These are phyloP conservation scores for Balearica regulorum DNA, from an alignment of 2,797 vertebrate species.

Conservation along the genomic window DNA sequence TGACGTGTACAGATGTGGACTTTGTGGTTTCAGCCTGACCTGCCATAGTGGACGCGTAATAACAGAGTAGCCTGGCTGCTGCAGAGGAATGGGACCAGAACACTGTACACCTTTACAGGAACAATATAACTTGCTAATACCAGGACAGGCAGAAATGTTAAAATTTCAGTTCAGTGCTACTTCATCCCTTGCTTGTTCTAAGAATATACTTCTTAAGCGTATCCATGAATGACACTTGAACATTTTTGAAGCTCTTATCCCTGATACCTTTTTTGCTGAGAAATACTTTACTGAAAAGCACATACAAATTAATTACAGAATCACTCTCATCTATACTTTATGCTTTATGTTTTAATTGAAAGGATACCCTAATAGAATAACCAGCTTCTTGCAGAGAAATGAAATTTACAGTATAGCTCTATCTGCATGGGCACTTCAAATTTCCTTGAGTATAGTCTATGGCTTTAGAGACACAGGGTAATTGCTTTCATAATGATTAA, in stretches of 20 bases:
- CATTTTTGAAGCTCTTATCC: neutral
- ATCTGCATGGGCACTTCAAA: neutral
- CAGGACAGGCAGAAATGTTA: neutral
- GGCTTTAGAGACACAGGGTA: neutral
- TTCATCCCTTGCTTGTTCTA: neutral
- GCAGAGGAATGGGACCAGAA: neutral
- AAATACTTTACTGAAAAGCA: neutral
- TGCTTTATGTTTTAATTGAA: neutral
- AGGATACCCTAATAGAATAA: neutral
- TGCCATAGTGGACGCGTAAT: rapidly evolving
- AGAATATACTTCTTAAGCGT: neutral
- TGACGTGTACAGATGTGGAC: neutral
- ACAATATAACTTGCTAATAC: too few species aligned
- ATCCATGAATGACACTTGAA: neutral
- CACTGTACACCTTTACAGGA: neutral
- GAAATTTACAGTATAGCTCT: neutral
- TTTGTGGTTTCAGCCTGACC: neutral
- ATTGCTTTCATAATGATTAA: neutral
- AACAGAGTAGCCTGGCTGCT: neutral
- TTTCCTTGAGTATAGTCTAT: neutral
- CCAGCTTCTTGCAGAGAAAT: neutral
- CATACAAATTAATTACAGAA: neutral
- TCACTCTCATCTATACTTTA: neutral
- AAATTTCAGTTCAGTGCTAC: neutral
- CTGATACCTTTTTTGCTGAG: neutral